Percentiles rank a stretch among this genome's conserved stretches.
Conservation (phyloP, 2,888 invertebrate genomes). For the Caradrina kadenii region DNA sequence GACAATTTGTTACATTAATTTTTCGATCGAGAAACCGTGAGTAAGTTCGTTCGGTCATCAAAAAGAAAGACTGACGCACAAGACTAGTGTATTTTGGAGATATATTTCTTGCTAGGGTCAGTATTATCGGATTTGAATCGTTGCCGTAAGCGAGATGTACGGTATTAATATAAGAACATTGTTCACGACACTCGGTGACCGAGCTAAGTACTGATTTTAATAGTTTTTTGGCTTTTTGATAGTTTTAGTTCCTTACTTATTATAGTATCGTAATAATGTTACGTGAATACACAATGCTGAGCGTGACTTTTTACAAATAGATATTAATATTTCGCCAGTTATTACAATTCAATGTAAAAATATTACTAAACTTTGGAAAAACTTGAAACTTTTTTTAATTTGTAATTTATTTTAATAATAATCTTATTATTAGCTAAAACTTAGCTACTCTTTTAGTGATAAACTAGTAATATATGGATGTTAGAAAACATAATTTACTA, state of each 20-base stretch:
- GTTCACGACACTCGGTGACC: slow-evolving; percentile 35
- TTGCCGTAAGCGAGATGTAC: slow-evolving; percentile 13
- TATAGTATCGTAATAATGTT: slow-evolving; percentile 2
- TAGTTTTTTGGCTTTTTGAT: slow-evolving; percentile 37
- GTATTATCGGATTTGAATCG: slow-evolving; percentile 45
- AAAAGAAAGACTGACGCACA: slow-evolving; percentile 70
- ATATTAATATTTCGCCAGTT: neutral
- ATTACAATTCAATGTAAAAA: no score
- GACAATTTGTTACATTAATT: no score
- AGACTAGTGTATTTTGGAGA: slow-evolving; percentile 69
- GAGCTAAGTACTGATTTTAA: slow-evolving; percentile 39
- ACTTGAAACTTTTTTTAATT: no score
- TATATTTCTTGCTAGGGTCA: slow-evolving; percentile 53
- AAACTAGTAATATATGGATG: neutral
- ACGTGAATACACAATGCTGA: neutral
- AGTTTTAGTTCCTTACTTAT: slow-evolving; percentile 39
- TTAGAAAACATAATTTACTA: neutral
- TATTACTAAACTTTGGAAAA: no score
- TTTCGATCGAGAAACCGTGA: neutral
- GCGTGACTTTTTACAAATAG: neutral
- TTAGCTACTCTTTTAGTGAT: neutral
- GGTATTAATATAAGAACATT: slow-evolving; percentile 27
- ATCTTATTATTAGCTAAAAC: no score
- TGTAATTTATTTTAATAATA: no score
- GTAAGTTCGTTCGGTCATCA: slow-evolving; percentile 50